Conservation (phyloP, 2,888 invertebrate genomes). For the Troides helena region DNA sequence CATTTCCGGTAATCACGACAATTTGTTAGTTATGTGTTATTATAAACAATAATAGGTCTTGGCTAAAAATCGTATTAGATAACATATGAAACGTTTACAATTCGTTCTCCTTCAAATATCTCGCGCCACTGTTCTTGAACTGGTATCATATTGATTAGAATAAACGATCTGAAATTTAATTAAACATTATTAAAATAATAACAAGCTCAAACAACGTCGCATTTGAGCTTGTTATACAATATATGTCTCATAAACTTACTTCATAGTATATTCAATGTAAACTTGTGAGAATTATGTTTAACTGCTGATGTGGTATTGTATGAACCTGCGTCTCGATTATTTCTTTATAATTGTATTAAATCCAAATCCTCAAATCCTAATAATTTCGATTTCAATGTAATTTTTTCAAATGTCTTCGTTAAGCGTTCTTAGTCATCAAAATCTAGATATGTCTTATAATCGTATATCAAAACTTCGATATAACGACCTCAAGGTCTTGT, state of each 20-base stretch:
- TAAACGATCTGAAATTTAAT: slow-evolving; percentile 24
- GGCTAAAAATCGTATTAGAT: background rate
- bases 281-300: background rate
- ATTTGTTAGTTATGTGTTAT: background rate
- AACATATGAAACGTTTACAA: background rate
- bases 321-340: background rate
- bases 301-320: background rate
- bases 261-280: background rate
- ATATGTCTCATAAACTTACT: background rate
- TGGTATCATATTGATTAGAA: background rate
- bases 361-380: too few relatives aligned
- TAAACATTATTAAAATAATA: slow-evolving; percentile 5
- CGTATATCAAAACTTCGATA: background rate
- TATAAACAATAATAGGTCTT: background rate
- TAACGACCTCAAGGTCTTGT: background rate
- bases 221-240: background rate
- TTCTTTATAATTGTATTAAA: background rate
- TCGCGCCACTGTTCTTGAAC: background rate
- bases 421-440: background rate
- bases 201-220: background rate
- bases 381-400: background rate
- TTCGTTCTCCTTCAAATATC: background rate
- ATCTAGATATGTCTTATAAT: background rate
- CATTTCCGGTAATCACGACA: background rate
- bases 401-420: background rate